Base-by-base conservation (phyloP, 2,888 invertebrate genomes). In the Seira sanloemensis region DNA sequence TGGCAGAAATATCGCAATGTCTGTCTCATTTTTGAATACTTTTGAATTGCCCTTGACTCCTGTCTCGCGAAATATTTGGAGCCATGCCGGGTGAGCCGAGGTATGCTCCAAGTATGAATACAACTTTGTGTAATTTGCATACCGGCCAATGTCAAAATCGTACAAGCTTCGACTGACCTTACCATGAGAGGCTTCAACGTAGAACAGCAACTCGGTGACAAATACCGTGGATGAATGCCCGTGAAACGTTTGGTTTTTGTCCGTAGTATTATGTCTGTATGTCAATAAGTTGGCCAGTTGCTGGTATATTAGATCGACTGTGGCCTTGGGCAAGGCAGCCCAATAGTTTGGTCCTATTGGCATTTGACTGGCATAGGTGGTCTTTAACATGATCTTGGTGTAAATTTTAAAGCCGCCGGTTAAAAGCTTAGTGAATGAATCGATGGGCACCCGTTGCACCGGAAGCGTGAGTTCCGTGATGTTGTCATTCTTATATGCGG, bases 1-100 rank as follows among this genome's bases (percentile, higher is more conserved):
- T n/a, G n/a, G n/a, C n/a, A 73, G 58, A 1, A 73, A n/a, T 1
- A 73, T 2, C 16, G 73, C 73, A 19, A n/a, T 9, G n/a, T 54
- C n/a, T 73, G 54, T 73, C 46, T 4, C 73, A 54, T 18, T 62
- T 18, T 62, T n/a, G 4, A 12, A 58, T 58, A 58, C n/a, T 19
- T 58, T 58, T 19, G 18, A 58, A 58, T 58, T 58, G 4, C n/a
- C n/a, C 4, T 58, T 2, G 7, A 58, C 58, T 4, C 7, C 4
- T n/a, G 4, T 58, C 4, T n/a, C 2, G 2, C 4, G 18, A 58
- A 12, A 58, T 12, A 58, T 58, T n/a, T 4, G 16, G 4, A n/a
- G 9, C 58, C 58, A 58, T n/a, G n/a, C n/a, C n/a, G n/a, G n/a
- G n/a, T n/a, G n/a, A n/a, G n/a, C n/a, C n/a, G n/a, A n/a, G n/a